Evolutionary conservation across 2,888 invertebrate species (phyloP).

Genomic region (Antheraea assamensis): DNA sequence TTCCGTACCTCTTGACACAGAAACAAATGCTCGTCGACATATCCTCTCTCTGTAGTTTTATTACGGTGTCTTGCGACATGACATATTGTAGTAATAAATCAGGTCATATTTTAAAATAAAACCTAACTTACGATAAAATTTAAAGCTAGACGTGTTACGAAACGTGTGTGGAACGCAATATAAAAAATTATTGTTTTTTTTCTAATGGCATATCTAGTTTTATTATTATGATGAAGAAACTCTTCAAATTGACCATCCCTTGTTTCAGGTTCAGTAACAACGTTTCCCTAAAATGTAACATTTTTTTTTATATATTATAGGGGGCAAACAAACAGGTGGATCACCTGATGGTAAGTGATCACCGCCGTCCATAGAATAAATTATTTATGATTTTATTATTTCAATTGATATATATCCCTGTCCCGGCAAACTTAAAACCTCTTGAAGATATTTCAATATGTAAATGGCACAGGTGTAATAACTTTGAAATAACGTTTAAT

Average conservation of each 20-base stretch:
- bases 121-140: background rate
- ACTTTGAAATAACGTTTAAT: background rate
- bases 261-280: too few species aligned
- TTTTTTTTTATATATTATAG: too few species aligned
- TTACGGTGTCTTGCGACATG: slow-evolving; percentile 37
- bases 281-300: too few species aligned
- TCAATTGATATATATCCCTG: background rate
- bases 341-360: too few species aligned
- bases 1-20: slow-evolving; percentile 58
- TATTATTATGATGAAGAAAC: too few species aligned
- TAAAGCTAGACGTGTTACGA: background rate
- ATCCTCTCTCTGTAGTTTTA: slow-evolving; percentile 33
- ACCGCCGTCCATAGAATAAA: too few species aligned
- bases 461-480: background rate
- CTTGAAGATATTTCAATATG: background rate
- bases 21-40: slow-evolving; percentile 54
- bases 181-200: too few species aligned
- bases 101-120: background rate
- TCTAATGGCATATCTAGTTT: too few species aligned
- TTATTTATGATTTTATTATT: too few species aligned
- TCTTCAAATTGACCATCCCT: too few species aligned
- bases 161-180: too few species aligned
- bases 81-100: background rate
- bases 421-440: background rate
- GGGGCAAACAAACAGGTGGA: too few species aligned